Base-by-base conservation (phyloP, 1,140 invertebrate species). In the Hylaeus anthracinus region DNA sequence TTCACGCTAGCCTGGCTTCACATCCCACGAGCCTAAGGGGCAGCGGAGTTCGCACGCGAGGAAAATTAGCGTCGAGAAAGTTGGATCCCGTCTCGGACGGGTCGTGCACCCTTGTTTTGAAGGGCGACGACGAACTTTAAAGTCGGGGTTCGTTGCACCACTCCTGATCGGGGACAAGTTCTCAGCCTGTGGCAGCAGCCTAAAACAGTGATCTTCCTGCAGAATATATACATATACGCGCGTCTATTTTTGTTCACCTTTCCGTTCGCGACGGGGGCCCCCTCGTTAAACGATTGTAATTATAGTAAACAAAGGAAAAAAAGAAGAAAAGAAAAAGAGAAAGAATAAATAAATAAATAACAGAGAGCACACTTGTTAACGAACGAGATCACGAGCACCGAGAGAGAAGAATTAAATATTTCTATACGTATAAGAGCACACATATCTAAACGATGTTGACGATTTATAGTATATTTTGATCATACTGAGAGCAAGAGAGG, bases 381-480 rank as follows among this genome's bases (percentile, higher is more conserved):
- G 63, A 82, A 84, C 65, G 41, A 83, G 48, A 81, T 78, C 81
- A 83, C 65, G 51, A 75, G 85, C 85, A 86, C 86, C 56, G 56
- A 71, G 55, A 78, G 43, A 72, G 55, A 55, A 55, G 41, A 26
- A 60, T 71, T 61, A 58, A 85, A 80, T 85, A 87, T 80, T 85
- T 86, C 78, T 87, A 79, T 88, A 86, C 41, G 65, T 64, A 51
- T 67, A 71, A 63, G 58, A 77, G 84, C 77, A 82, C 75, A 88
- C 82, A 90, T 89, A 88, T 86, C 87, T 83, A 86, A 87, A 81
- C 10, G 72, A 86, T 82, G 88, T 90, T 90, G 85, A 88, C 65
- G 74, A 90, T 90, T 90, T 79, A 90, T 83, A 90, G 88, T 90
- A 90, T 90, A 90, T 90, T 90, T 90, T 90, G 80, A 56, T 86